phyloP scores from a whole-genome alignment of 1,140 invertebrate genomes.

The Micrasema minimum region DNA sequence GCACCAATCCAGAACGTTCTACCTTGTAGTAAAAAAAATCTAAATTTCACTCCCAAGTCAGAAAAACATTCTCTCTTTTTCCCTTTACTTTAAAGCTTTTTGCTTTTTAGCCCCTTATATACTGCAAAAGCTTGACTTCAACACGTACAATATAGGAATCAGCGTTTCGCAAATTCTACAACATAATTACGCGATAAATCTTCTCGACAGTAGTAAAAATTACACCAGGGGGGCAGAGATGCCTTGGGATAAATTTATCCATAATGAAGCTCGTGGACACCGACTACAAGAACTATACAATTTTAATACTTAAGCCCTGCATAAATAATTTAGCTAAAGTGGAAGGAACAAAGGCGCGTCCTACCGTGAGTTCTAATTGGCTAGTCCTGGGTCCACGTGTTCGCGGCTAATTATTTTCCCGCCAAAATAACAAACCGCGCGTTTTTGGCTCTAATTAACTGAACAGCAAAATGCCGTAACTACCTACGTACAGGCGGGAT shows the following conservation, averaged over 20 bases:
- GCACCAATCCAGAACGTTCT: no score
- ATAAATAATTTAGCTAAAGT: slow-evolving; percentile 24
- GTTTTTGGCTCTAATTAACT: slow-evolving; percentile 45
- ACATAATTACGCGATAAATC: slow-evolving; percentile 17
- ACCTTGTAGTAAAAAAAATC: no score
- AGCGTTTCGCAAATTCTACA: slow-evolving; percentile 13
- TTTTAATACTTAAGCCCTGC: slow-evolving; percentile 13
- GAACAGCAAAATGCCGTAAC: slow-evolving; percentile 30
- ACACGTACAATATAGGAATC: no score
- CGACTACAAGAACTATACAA: slow-evolving; percentile 1
- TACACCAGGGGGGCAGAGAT: not conserved
- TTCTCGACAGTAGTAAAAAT: not conserved
- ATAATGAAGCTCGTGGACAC: slow-evolving; percentile 6
- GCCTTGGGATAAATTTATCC: slow-evolving; percentile 3
- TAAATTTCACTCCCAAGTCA: no score
- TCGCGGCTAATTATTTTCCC: slow-evolving; percentile 48
- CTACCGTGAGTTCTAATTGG: slow-evolving; percentile 29
- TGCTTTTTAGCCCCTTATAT: no score
- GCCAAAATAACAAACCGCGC: slow-evolving; percentile 48
- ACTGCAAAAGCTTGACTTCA: no score
- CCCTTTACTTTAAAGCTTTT: no score
- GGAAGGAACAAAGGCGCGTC: slow-evolving; percentile 27
- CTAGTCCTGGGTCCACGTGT: slow-evolving; percentile 36
- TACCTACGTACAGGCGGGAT: no score
- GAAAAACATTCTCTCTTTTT: no score